Percentiles rank a stretch among this genome's conserved stretches.
These are phyloP conservation scores for Crypturellus undulatus DNA, from an alignment of 2,113 vertebrate genomes.

Conservation along the genomic window DNA sequence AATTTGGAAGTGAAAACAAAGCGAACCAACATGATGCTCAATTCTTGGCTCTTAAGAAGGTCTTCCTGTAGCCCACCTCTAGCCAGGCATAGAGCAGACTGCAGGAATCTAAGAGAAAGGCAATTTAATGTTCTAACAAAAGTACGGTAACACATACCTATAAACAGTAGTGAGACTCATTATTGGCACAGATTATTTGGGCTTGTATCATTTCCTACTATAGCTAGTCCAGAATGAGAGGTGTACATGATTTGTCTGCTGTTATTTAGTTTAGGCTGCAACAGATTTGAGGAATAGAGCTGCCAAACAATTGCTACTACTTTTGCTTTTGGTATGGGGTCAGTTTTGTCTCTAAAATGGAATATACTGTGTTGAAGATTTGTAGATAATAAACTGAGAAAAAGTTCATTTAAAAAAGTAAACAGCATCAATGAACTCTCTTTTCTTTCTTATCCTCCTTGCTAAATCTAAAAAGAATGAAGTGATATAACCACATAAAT, in stretches of 20 bases:
- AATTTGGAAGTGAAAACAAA: not conserved
- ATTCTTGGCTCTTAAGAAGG: not conserved
- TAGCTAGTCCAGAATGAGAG: not conserved
- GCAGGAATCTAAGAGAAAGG: not conserved
- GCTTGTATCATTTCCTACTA: not conserved
- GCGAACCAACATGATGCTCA: not conserved
- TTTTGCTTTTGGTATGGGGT: not conserved
- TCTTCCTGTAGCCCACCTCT: not conserved
- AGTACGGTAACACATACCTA: not conserved
- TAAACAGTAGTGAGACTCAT: slow-evolving; percentile 24
- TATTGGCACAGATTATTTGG: slow-evolving; percentile 11
- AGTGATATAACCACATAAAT: not conserved
- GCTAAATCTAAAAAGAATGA: not conserved
- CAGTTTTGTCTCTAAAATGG: slow-evolving; percentile 30
- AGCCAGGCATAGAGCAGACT: not conserved
- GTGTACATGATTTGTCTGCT: not conserved
- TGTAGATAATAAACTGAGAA: not conserved
- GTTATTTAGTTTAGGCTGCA: slow-evolving; percentile 27
- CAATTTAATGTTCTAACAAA: slow-evolving; percentile 15
- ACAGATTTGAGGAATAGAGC: not conserved
- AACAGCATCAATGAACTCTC: not conserved
- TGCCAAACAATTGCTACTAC: not conserved
- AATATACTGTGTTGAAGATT: not conserved
- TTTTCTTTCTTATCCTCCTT: not conserved
- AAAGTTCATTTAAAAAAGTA: not conserved